Evolutionary conservation across 2,888 invertebrate genomes (phyloP), one percentile per base, ranked within the genome.

Genomic region (Tenodera sinensis): DNA sequence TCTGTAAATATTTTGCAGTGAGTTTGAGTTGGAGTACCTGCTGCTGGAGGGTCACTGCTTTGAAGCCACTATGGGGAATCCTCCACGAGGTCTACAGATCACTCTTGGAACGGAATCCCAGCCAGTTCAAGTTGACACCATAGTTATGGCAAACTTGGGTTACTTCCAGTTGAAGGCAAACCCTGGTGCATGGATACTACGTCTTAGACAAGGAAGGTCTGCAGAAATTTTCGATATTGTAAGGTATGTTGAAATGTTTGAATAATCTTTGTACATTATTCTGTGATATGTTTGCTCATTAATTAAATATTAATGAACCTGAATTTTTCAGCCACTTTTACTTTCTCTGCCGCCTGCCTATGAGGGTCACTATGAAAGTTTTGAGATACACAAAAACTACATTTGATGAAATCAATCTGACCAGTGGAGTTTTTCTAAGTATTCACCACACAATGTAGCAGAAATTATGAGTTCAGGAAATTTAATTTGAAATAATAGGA

Each of bases 121-220:
- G 90, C 96, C 97, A 0, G 95, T 96, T 9, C 95, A 96, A 91
- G 97, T 98, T 91, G 99, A 99, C 93, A 99, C 99, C 28, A 99
- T 99, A 91, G 99, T 99, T n/a, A 99, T 99, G 99, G 99, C 99
- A 9, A 99, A 99, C 94, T 95, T 99, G 91, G 99, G 99, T 25
- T 99, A 99, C 94, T 99, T 99, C 94, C 98, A 98, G 94, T 94
- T 99, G 54, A 99, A 99, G 94, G 99, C 99, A 0, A 98, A 98
- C 93, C 99, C 99, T 1, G 99, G 99, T 0, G 97, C 98, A 15
- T 99, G 99, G 99, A 94, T 97, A 30, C 93, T 99, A 90, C 95
- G 96, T 8, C 94, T 99, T 7, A 94, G 99, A 54, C 98, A 98
- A 85, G 99, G 99, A 9, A 95, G 98, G 91, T 99, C 99, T 3